Evolutionary conservation across 1,140 invertebrate genomes (phyloP).

Genomic region (Marisa cornuarietis): DNA sequence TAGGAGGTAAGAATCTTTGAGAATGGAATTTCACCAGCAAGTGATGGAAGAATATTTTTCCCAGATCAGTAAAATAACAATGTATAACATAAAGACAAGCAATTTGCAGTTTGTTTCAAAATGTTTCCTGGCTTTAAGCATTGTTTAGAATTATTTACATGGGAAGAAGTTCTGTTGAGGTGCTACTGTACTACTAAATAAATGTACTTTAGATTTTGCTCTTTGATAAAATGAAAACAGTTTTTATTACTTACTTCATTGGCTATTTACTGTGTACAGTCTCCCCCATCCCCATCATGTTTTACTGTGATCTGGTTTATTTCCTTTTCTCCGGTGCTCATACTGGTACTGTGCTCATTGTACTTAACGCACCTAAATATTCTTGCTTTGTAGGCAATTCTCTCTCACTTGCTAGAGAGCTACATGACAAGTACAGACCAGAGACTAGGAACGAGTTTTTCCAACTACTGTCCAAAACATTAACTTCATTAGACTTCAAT

Average conservation of each 20-base stretch:
- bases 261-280: neutral
- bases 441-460: slow-evolving; percentile 16
- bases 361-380: neutral
- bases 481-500: too few relatives aligned
- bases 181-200: too few relatives aligned
- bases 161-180: neutral
- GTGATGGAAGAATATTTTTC: neutral
- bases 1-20: neutral
- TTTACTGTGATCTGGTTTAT: neutral
- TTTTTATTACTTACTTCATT: neutral
- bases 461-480: slow-evolving; percentile 3
- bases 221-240: neutral
- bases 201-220: neutral
- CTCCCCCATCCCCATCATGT: too few relatives aligned
- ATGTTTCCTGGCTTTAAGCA: neutral
- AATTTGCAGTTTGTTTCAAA: neutral
- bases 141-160: neutral
- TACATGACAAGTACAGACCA: slow-evolving; percentile 37
- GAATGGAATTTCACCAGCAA: neutral
- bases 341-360: neutral
- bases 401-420: slow-evolving; percentile 22
- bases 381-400: slow-evolving; percentile 34
- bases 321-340: neutral
- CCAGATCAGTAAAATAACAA: neutral
- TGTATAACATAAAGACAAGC: neutral